These are phyloP conservation scores for Odontocerum albicorne DNA, from an alignment of 2,888 invertebrate genomes.

Conservation along the genomic window DNA sequence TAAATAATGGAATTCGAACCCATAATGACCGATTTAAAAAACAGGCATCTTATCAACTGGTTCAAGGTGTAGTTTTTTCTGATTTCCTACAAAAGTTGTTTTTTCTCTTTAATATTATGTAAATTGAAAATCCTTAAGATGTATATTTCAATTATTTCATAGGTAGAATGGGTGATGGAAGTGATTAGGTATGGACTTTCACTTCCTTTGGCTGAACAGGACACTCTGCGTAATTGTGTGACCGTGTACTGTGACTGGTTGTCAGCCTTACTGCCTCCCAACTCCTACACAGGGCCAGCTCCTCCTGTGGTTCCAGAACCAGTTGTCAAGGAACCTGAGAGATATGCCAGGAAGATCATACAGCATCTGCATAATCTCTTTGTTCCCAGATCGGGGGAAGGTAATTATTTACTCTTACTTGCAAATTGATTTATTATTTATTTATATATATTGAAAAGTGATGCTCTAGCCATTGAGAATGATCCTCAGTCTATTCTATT, in stretches of 20 bases:
- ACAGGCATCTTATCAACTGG: no score
- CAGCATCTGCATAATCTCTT: slow-evolving; percentile 93
- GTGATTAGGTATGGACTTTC: slow-evolving; percentile 91
- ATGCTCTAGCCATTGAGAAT: no score
- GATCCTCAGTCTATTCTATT: no score
- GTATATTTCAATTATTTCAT: no score
- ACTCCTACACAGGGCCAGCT: slow-evolving; percentile 84
- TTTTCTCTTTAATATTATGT: no score
- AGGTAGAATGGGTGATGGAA: slow-evolving; percentile 88
- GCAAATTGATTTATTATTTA: slow-evolving; percentile 18
- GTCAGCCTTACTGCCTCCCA: slow-evolving; percentile 79
- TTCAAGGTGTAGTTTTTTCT: no score
- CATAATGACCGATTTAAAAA: no score
- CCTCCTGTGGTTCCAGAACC: slow-evolving; percentile 89
- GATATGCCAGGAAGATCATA: slow-evolving; percentile 88
- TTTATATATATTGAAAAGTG: not conserved
- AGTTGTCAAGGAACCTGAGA: slow-evolving; percentile 84
- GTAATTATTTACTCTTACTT: slow-evolving; percentile 56
- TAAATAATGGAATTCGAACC: no score
- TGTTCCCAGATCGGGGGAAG: slow-evolving; percentile 89
- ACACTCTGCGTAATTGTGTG: slow-evolving; percentile 93
- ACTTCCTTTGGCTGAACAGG: slow-evolving; percentile 87
- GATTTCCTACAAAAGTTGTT: no score
- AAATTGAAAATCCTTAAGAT: no score
- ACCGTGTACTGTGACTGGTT: slow-evolving; percentile 98